Conservation (phyloP, 2,797 vertebrate genomes). For the Mergus octosetaceus region DNA sequence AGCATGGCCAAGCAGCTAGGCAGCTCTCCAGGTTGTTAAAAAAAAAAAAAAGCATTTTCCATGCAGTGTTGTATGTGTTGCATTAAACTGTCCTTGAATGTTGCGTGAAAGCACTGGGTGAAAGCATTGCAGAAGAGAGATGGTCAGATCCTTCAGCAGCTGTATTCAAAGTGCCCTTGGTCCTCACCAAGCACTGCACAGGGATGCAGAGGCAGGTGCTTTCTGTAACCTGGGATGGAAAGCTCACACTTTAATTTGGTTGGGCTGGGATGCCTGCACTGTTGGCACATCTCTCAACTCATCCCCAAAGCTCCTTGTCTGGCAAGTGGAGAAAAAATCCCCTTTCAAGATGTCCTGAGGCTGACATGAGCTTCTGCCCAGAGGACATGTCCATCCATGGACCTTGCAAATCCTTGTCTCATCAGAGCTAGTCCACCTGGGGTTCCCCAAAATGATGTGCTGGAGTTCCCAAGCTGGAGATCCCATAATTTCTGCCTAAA, state of each 20-base stretch:
- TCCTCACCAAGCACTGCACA: not conserved
- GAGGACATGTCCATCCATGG: accelerated
- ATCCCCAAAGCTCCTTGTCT: not conserved
- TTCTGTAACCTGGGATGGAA: not conserved
- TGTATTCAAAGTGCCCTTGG: not conserved
- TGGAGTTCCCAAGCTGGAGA: not conserved
- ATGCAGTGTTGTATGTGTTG: not conserved
- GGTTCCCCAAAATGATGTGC: not conserved
- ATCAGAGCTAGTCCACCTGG: not conserved
- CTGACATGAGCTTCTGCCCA: not conserved
- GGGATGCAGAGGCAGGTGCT: not conserved
- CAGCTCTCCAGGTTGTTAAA: not conserved
- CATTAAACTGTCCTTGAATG: not conserved
- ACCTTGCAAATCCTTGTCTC: not conserved
- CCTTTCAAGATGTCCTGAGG: not conserved
- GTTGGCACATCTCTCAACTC: not conserved
- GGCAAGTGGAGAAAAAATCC: not conserved
- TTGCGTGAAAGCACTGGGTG: not conserved
- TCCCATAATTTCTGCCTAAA: not conserved
- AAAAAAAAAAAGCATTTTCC: not conserved
- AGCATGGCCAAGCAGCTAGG: not conserved
- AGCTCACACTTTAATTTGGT: not conserved
- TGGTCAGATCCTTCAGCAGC: not conserved
- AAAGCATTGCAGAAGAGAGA: not conserved
- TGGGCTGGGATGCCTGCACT: not conserved